Base-by-base conservation (phyloP, 2,113 vertebrate genomes). In the Triplophysa rosa region DNA sequence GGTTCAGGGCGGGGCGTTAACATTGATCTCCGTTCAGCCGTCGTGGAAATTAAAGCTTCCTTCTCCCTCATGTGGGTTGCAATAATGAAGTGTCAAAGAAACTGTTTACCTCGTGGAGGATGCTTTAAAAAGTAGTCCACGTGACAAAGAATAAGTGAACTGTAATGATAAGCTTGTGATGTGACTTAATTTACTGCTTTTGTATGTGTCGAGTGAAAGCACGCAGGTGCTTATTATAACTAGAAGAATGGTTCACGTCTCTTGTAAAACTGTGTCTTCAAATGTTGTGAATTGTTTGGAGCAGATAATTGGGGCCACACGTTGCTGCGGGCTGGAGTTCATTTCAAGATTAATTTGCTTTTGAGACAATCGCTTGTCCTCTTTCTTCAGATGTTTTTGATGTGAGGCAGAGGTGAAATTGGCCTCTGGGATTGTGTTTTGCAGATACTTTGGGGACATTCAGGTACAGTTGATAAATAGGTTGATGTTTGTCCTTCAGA, bases 401-500 rank as follows among this genome's bases (percentile, higher is more conserved):
- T 45, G 65, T 21, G 16, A 61, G 26, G 82, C 82, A 80, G 84
- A 90, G 89, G 87, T 80, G 83, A 82, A 69, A 67, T 80, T 80
- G 88, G 85, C 86, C 84, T 77, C 80, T 72, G 79, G 89, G 84
- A 88, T 54, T 79, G n/a, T 21, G 17, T 74, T 16, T 9, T 9
- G 33, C 87, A 81, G 88, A 86, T 88, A 84, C 84, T 86, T 86
- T 85, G 88, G 87, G 87, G 89, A 84, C 89, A 86, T 91, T 91
- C 87, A 85, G 88, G 88, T 88, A 87, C 49, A 52, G 49, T 52
- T 17, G 91, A 89, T 88, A 90, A 89, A 92, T 90, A 89, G 89
- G 88, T 91, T 86, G 86, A 89, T 88, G 88, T 84, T 86, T 88
- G 88, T 92, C 89, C 88, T 92, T 92, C 84, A 86, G 90, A 89